Evolutionary conservation across 37 sponge, comb jelly and placozoan species (phyloP), one percentile per base, ranked within the genome.

Genomic region (Cliona cf. orientalis): DNA sequence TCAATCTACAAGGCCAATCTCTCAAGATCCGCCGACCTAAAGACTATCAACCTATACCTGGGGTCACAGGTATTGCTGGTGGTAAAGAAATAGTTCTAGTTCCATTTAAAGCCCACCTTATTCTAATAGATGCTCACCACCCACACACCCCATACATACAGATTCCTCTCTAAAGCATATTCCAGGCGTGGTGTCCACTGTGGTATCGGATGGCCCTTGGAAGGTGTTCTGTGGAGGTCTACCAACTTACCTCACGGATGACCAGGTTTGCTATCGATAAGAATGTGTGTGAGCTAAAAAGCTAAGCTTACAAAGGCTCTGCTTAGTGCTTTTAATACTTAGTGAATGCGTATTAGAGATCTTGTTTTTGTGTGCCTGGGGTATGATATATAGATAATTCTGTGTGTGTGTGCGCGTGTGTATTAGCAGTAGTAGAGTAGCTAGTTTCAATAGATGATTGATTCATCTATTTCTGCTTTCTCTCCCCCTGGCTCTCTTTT

Each of bases 191-290:
- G 85, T 96, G 36, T 96, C 97, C 29, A 99, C 99, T 41, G 92
- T 99, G 42, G 99, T 99, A 5, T 83, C 90, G 11, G 99, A 99
- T 72, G 95, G 97, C 17, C 97, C 97, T 0, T 58, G 83, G 66
- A 99, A 99, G 64, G 62, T 99, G 6, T 99, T 99, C 77, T 89
- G 96, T 78, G 99, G 99, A 25, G 93, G 97, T 17, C 80, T 99
- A 21, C 99, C 99, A 2, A 96, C 87, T 66, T 96, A 99, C 81
- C 93, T 99, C 53, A 94, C 66, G 26, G 99, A 99, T 64, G 97
- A 99, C 62, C 97, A 97, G 97, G 97, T 93, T 36, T 36, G 59
- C 21, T n/a, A 2, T 72, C 35, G 33, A 21, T 29, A 31, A 9
- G 55, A 11, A 49, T 17, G n/a, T n/a, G n/a, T n/a, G n/a, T n/a